A percentile compares a stretch with the other conserved stretches of the same genome.
Conservation (phyloP, 2,888 invertebrate genomes). For the Drosophila differens region DNA sequence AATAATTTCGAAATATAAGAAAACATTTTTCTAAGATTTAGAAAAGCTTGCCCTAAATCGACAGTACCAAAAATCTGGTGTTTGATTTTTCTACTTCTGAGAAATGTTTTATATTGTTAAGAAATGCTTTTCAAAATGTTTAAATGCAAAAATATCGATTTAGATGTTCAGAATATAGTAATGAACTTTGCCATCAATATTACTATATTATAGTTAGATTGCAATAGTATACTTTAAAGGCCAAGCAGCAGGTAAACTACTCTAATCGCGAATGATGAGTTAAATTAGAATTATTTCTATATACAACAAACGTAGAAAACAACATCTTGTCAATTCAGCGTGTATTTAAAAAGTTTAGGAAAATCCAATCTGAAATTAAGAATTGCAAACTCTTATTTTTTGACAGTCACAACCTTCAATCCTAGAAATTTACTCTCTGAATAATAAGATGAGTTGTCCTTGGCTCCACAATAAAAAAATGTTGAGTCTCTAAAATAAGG, state of each 20-base stretch:
- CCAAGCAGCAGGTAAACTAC: no score
- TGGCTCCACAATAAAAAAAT: neutral
- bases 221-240: no score
- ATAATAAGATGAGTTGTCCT: neutral
- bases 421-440: neutral
- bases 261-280: neutral
- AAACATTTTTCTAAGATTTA: neutral
- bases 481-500: neutral
- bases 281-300: neutral
- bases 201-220: neutral
- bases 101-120: neutral
- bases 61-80: no score
- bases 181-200: neutral
- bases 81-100: no score
- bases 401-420: neutral
- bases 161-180: neutral
- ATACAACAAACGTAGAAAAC: neutral
- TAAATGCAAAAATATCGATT: neutral
- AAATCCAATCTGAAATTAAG: neutral
- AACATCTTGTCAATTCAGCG: neutral
- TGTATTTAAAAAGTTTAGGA: neutral
- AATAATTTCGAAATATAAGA: neutral
- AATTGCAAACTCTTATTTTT: neutral
- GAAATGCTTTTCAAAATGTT: neutral
- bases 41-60: no score